Evolutionary conservation across 2,888 invertebrate genomes (phyloP), one percentile per base, ranked within the genome.

Genomic region (Bugulina stolonifera): DNA sequence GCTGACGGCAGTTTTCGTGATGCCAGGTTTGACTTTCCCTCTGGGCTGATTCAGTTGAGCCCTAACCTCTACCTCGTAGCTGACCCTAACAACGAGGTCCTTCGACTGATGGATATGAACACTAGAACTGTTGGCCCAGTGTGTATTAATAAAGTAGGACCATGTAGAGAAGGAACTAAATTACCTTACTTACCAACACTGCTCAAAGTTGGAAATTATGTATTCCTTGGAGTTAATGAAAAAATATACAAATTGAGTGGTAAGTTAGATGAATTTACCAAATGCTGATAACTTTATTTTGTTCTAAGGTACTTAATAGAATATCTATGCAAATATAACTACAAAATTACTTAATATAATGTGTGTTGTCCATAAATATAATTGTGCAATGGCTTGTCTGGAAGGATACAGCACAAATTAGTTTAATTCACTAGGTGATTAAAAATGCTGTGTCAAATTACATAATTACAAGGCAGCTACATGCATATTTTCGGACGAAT

Each of bases 21-120:
- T 18, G 5, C 43, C 18, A 43, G 43, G 18, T 43, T 43, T 43
- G 10, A 43, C 18, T 10, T 18, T 10, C 43, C 43, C 10, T 5
- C 43, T 10, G 10, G 18, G 5, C 18, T 43, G 18, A 18, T 43
- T 10, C 43, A 43, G 5, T 18, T 43, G 18, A 18, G 10, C 10
- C 10, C 5, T 5, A 43, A 43, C 18, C 64, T 64, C 32, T 10
- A 29, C 64, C 32, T 25, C 10, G 5, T 64, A 5, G 32, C 77
- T 0, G 77, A 83, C 81, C 82, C 82, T 58, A 82, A 82, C n/a
- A 80, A 82, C 76, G 82, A 79, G 73, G 74, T 83, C 1, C 76
- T 83, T 22, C 80, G 81, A 73, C 73, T 83, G 73, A 80, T 83
- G 80, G 82, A 83, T 74, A 78, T 78, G 3, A 82, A 82, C 73